Conservation (phyloP, 2,888 invertebrate species). For the Nemoura dubitans region DNA sequence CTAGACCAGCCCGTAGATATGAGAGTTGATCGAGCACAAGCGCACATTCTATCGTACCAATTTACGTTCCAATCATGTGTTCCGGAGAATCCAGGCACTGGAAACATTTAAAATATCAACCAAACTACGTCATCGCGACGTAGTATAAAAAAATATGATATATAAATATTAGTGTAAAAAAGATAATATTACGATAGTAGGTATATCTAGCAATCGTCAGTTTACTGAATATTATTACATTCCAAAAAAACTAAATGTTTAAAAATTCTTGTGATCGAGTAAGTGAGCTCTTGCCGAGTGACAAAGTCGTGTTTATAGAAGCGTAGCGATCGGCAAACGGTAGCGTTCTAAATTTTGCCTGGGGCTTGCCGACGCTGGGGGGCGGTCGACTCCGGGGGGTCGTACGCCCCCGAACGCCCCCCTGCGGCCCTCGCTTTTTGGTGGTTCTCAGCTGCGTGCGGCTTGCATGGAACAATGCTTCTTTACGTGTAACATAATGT, state of each 20-base stretch:
- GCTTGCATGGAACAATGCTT: not conserved
- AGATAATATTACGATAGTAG: slow-evolving; percentile 26
- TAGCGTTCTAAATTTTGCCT: not conserved
- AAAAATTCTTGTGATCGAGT: slow-evolving; percentile 18
- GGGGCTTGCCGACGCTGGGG: not conserved
- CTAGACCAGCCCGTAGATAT: not conserved
- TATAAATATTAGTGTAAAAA: slow-evolving; percentile 25
- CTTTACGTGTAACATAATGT: slow-evolving; percentile 1
- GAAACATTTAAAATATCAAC: not conserved
- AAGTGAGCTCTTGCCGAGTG: slow-evolving; percentile 3
- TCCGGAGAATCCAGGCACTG: not conserved
- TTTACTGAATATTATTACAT: slow-evolving; percentile 26
- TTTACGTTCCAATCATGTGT: slow-evolving; percentile 7
- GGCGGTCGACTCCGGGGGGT: no score
- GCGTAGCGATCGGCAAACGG: not conserved
- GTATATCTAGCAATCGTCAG: not conserved
- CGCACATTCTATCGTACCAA: not conserved
- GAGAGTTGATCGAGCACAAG: not conserved
- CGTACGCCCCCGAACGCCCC: not conserved
- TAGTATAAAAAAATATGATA: not conserved
- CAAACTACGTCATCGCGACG: not conserved
- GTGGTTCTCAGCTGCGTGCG: no score
- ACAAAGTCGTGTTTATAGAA: not conserved
- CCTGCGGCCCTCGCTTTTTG: not conserved
- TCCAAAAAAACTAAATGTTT: slow-evolving; percentile 33